Evolutionary conservation across 2,113 vertebrate genomes (phyloP).

Genomic region (Elgaria multicarinata): DNA sequence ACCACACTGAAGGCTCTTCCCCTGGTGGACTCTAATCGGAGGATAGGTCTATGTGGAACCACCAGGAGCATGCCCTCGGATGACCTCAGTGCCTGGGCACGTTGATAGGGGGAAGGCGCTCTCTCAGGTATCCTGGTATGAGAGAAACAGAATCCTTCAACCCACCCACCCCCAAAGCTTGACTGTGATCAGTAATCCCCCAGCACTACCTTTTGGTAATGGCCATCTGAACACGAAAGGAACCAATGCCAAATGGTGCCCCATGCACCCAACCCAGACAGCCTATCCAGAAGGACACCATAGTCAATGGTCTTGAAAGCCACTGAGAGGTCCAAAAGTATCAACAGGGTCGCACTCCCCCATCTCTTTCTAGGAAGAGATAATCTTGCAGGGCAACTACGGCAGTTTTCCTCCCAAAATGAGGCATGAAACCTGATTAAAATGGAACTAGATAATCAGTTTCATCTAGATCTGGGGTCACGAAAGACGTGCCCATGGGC

Average conservation of each 20-base stretch:
- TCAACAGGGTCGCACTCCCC: neutral
- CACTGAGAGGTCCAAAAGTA: neutral
- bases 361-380: neutral
- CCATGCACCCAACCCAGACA: neutral
- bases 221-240: neutral
- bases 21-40: no score
- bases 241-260: neutral
- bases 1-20: no score
- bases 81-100: no score
- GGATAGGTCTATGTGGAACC: no score
- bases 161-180: neutral
- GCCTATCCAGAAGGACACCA: neutral
- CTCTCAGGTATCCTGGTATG: no score
- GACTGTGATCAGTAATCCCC: neutral
- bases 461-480: neutral
- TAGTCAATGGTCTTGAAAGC: neutral
- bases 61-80: no score
- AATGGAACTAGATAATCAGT: neutral
- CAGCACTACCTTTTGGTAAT: neutral
- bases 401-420: neutral
- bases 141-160: neutral
- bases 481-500: no score
- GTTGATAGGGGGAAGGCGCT: no score
- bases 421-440: neutral
- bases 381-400: neutral